Evolutionary conservation across 2,797 vertebrate species (phyloP), one percentile per base, ranked within the genome.

Genomic region (Poecilia gillii): DNA sequence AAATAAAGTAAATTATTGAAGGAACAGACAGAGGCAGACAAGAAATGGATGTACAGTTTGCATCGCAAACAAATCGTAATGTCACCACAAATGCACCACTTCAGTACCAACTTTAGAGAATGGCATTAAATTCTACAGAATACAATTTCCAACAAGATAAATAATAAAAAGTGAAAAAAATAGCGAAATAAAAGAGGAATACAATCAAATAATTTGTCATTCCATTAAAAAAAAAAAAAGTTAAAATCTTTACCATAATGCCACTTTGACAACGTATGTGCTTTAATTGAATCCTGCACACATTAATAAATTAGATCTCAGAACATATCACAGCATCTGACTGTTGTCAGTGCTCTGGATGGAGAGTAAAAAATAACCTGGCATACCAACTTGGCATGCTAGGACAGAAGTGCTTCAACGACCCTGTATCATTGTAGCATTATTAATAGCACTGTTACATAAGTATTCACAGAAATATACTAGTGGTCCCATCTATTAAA

Each of bases 391-490:
- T 12, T 43, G 66, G 20, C 59, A 68, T 41, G 57, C 9, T 28
- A 13, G n/a, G 28, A 31, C 28, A 13, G 2, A 36, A 6, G 36
- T 70, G 36, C 66, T 25, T 70, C 36, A 25, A 41, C 11, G 12
- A 41, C 36, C 25, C 33, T 25, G 66, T n/a, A 41, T 43, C 7
- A 13, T n/a, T 13, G 4, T 43, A 25, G 66, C 36, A 36, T 64
- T 33, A 18, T 33, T 33, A 20, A 33, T 64, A 25, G 39, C 6
- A 70, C 25, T 70, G 23, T 70, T 75, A 78, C 16, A 33, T 20
- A 8, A 74, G 47, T 14, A 51, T 23, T 13, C 62, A 57, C 7
- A 46, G 36, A 88, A 72, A 25, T 73, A 13, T 43, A 51, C 46
- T 8, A 0, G 0, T 16, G 12, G 7, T 68, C 55, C 72, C 45